Conservation (phyloP, 1,140 invertebrate genomes). For the Anagrus nilaparvatae region DNA sequence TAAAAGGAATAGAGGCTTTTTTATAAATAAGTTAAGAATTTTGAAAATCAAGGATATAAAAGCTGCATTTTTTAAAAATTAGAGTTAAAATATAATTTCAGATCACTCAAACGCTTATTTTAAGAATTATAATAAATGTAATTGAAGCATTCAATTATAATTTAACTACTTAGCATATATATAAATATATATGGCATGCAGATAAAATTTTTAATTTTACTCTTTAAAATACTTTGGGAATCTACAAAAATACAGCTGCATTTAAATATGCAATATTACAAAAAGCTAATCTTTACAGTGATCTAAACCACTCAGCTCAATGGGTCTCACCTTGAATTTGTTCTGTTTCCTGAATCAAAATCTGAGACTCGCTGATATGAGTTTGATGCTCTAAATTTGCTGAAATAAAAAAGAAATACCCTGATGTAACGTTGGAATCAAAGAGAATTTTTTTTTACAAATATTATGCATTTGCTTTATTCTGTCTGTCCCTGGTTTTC, state of each 20-base stretch:
- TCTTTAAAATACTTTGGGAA: slow-evolving; percentile 3
- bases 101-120: too few relatives aligned
- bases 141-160: slow-evolving; percentile 26
- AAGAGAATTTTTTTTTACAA: too few relatives aligned
- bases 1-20: too few relatives aligned
- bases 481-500: slow-evolving; percentile 42
- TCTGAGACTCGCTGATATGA: slow-evolving; percentile 51
- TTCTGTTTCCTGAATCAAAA: slow-evolving; percentile 48
- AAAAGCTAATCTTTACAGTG: slow-evolving; percentile 35
- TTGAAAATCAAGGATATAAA: too few relatives aligned
- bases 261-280: slow-evolving; percentile 32
- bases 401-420: slow-evolving; percentile 47
- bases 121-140: slow-evolving; percentile 26
- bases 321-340: slow-evolving; percentile 48
- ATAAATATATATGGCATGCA: slow-evolving; percentile 35
- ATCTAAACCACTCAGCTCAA: slow-evolving; percentile 38
- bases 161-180: slow-evolving; percentile 20
- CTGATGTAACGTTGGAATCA: slow-evolving; percentile 32
- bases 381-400: slow-evolving; percentile 50
- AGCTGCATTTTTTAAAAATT: too few relatives aligned
- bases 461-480: slow-evolving; percentile 38
- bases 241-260: slow-evolving; percentile 26
- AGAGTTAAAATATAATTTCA: too few relatives aligned
- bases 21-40: too few relatives aligned
- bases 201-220: slow-evolving; percentile 28